Conservation (phyloP, 2,888 invertebrate genomes). For the Adelphocoris suturalis region DNA sequence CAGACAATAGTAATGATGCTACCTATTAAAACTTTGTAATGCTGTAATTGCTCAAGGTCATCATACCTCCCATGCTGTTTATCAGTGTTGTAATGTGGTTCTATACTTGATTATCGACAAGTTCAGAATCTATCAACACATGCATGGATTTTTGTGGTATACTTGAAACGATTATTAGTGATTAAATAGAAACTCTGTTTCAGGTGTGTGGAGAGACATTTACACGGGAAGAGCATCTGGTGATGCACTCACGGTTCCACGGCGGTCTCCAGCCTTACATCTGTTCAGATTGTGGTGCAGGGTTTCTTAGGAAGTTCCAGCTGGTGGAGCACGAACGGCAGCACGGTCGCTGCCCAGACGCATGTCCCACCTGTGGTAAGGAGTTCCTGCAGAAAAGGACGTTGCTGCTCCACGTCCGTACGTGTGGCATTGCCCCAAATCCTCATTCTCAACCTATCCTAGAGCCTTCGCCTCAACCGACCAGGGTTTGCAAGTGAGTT, state of each 20-base stretch:
- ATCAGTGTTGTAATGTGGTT: too few relatives aligned
- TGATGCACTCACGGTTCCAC: conserved; percentile 85
- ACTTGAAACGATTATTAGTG: too few relatives aligned
- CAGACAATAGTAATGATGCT: too few relatives aligned
- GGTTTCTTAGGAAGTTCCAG: conserved; percentile 91
- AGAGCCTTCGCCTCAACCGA: conserved; percentile 68
- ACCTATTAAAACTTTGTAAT: too few relatives aligned
- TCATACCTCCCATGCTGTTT: too few relatives aligned
- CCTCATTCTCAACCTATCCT: conserved; percentile 71
- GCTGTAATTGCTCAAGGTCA: too few relatives aligned
- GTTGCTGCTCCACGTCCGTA: conserved; percentile 84
- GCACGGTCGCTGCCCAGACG: conserved; percentile 89
- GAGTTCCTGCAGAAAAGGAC: conserved; percentile 92
- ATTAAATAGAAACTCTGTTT: not conserved
- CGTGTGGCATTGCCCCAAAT: conserved; percentile 75
- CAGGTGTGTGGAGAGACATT: conserved; percentile 94
- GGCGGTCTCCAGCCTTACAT: conserved; percentile 97
- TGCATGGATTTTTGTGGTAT: too few relatives aligned
- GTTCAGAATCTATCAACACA: too few relatives aligned
- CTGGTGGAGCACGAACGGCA: conserved; percentile 90
- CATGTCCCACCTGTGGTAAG: conserved; percentile 90
- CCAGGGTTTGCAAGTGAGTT: conserved; percentile 76
- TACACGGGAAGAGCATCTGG: conserved; percentile 91
- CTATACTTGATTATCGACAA: too few relatives aligned
- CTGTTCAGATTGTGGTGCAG: conserved; percentile 93